A percentile compares a stretch with the other conserved stretches of the same genome.
These are phyloP conservation scores for Leptobrachium leishanense DNA, from an alignment of 2,113 vertebrate genomes.

Conservation along the genomic window DNA sequence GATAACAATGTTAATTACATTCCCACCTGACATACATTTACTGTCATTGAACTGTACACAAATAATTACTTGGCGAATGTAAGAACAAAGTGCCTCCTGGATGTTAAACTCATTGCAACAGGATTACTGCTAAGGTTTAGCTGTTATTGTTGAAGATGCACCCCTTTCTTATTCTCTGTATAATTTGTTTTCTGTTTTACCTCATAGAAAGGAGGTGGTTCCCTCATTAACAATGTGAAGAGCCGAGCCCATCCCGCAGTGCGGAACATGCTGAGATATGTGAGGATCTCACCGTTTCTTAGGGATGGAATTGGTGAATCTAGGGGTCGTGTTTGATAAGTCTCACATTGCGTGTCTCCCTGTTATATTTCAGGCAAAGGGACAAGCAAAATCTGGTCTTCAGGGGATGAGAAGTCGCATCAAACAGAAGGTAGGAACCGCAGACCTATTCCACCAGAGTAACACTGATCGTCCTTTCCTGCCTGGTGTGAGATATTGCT, in stretches of 20 bases:
- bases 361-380: slow-evolving; percentile 60
- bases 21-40: no score
- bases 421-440: slow-evolving; percentile 69
- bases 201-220: slow-evolving; percentile 82
- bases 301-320: neutral
- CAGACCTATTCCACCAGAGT: no score
- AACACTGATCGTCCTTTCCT: no score
- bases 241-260: slow-evolving; percentile 74
- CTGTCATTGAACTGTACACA: no score
- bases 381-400: slow-evolving; percentile 69
- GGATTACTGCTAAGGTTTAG: no score
- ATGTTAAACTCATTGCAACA: no score
- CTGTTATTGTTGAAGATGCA: no score
- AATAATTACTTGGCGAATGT: no score
- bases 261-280: slow-evolving; percentile 72
- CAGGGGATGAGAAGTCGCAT: slow-evolving; percentile 71
- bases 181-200: neutral
- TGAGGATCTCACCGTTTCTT: slow-evolving; percentile 55
- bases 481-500: no score
- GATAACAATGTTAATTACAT: no score
- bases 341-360: neutral
- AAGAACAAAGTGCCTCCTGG: no score
- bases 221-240: slow-evolving; percentile 80
- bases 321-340: neutral
- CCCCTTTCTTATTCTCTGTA: no score